Evolutionary conservation across 2,888 invertebrate species (phyloP), one percentile per base, ranked within the genome.

Genomic region (Caenorhabditis sp.): DNA sequence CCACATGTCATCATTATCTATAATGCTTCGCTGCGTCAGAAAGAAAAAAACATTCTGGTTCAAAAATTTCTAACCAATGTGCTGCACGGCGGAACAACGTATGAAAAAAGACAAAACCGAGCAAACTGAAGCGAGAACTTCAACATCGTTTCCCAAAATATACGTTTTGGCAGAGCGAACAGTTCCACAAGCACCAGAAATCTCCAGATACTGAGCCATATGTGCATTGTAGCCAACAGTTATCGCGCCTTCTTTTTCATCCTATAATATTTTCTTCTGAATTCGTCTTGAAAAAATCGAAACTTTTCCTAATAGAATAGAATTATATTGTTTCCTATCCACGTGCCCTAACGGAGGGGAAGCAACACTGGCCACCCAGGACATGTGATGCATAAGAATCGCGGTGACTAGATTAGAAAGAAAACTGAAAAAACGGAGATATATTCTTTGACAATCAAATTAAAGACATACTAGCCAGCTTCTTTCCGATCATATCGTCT

Each of bases 91-190:
- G 2, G 89, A 88, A 92, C 95, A 96, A 56, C 96, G 94, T 81
- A 97, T 94, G 91, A 97, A 97, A 92, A 97, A 97, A 0, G 96
- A 95, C 24, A 97, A 93, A 40, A 96, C 94, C 80, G 94, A 94
- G 6, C 97, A 93, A 9, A 97, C 94, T 89, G 70, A 55, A 1
- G 84, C 67, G 18, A 86, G 35, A 20, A 95, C 92, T 9, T 94
- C 94, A 2, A 94, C 93, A 91, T 95, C 94, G 68, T 92, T 92
- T 1, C 94, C 93, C 35, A 95, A 94, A 84, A 97, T 94, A n/a
- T 94, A 92, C 4, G 97, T 96, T 82, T 84, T 94, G 0, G 96
- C 94, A 44, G 95, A 93, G 92, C 95, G 94, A 0, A 94, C 0
- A 96, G 96, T 1, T 96, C 96, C 53, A 96, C 94, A 65, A 95